Base-by-base conservation (phyloP, 2,888 invertebrate genomes). In the Tineola bisselliella region DNA sequence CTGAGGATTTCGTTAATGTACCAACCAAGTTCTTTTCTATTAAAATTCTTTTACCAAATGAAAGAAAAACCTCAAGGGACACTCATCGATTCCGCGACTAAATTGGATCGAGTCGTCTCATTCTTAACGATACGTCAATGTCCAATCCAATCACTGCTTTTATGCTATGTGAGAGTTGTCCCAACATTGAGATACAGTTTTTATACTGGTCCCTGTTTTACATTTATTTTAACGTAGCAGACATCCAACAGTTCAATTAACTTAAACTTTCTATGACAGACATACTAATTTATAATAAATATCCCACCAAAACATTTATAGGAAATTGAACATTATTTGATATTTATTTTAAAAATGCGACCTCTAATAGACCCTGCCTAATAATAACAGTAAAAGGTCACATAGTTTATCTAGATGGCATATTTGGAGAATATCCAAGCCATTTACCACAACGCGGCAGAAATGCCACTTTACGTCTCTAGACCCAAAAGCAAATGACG, bases 381-480 rank as follows among this genome's bases (percentile, higher is more conserved):
- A 76, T 75, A 77, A 79, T 77, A 77, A 58, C 77, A 74, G 72
- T 75, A 76, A 80, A 79, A 75, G 76, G 74, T 72, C 72, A 71
- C 76, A 69, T 77, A 73, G 75, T 74, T 79, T 81, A 81, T 81
- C 79, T 78, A 70, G 79, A 79, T 78, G 77, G 77, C 76, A 77
- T 77, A 81, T 80, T 82, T 81, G 81, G 79, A 79, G 72, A 71
- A 75, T 74, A 75, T 82, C 82, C 83, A 80, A 81, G 70, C 79
- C 81, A 82, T 83, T 82, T 77, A 74, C 77, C 75, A 74, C 76
- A 72, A 75, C 72, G 76, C 76, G 74, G 73, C 74, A 74, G 73
- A 77, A 76, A 76, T 71, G 74, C 76, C 75, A 77, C 77, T 77
- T 76, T 75, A 57, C 63, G 62, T 62, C 58, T 61, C 43, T 18